Evolutionary conservation across 2,797 vertebrate species (phyloP).

Genomic region (Ispidina picta): DNA sequence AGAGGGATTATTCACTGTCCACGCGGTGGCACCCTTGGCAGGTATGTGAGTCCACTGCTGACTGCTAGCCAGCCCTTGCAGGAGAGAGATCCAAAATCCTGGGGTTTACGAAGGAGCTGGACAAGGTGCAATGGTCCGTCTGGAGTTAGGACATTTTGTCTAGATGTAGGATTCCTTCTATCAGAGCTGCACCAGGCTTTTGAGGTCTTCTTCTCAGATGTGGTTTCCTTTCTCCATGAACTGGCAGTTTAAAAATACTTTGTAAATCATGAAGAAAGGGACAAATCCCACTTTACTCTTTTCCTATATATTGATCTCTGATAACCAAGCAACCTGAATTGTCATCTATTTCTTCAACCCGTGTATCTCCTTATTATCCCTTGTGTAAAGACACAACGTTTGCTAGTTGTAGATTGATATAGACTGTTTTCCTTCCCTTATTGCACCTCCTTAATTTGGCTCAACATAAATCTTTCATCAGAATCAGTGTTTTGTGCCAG

Average conservation of each 20-base stretch:
- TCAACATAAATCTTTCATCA: neutral
- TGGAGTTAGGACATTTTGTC: neutral
- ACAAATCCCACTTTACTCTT: neutral
- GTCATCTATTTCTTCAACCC: neutral
- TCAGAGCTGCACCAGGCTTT: neutral
- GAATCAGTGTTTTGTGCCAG: neutral
- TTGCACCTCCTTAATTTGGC: neutral
- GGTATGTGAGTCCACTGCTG: neutral
- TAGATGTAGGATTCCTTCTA: neutral
- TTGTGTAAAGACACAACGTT: neutral
- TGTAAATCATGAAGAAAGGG: neutral
- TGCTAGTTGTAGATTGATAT: neutral
- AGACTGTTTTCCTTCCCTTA: neutral
- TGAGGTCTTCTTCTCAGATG: neutral
- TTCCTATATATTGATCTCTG: neutral
- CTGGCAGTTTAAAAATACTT: neutral
- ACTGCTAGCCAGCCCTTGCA: neutral
- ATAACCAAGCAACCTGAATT: neutral
- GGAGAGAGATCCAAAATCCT: neutral
- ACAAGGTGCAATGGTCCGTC: neutral
- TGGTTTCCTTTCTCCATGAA: neutral
- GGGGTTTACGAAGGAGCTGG: neutral
- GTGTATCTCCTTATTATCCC: neutral
- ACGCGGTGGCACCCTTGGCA: neutral
- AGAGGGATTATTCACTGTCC: neutral